Evolutionary conservation across 2,113 vertebrate species (phyloP), one percentile per base, ranked within the genome.

Genomic region (Melanerpes aurifrons): DNA sequence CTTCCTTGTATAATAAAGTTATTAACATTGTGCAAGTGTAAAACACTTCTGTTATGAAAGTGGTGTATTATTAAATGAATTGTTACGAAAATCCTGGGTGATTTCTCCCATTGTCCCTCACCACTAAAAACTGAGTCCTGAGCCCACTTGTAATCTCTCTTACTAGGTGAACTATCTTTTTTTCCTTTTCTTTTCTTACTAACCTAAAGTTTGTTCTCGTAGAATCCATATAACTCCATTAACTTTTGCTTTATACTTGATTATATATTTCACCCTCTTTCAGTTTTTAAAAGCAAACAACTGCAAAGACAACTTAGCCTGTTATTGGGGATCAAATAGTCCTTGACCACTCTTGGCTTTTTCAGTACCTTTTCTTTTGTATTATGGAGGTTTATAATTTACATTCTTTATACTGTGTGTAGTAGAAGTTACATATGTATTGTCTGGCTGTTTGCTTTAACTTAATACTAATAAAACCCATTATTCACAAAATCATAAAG

Each of bases 1-100:
- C 97, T 97, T 97, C 97, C 97, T 95, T 98, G 97, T 98, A 97
- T 97, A 97, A 97, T 98, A 97, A 97, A 97, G 97, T 97, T 96
- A 98, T 98, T 98, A 97, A 97, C 97, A 98, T 97, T 98, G 97
- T 98, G 97, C 97, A 97, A 98, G 97, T 98, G 97, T 98, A 97
- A 98, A 97, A 98, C 97, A 97, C 98, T 98, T 98, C 97, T 97
- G 97, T 97, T 97, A 97, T 92, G 97, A 98, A 98, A 97, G 97
- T 97, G 97, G 97, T 98, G 97, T 98, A 96, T 97, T 97, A 97
- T 97, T 97, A 94, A 95, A 97, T 74, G 90, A 97, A 95, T 96
- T 96, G 97, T 97, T 97, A 97, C 96, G 97, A 96, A 98, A 97
- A 93, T 82, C 80, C 96, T 96, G 97, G 96, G 95, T 97, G 97